Evolutionary conservation across 53 echinoderm and acorn worm genomes (phyloP).

Genomic region (Mesocentrotus franciscanus): DNA sequence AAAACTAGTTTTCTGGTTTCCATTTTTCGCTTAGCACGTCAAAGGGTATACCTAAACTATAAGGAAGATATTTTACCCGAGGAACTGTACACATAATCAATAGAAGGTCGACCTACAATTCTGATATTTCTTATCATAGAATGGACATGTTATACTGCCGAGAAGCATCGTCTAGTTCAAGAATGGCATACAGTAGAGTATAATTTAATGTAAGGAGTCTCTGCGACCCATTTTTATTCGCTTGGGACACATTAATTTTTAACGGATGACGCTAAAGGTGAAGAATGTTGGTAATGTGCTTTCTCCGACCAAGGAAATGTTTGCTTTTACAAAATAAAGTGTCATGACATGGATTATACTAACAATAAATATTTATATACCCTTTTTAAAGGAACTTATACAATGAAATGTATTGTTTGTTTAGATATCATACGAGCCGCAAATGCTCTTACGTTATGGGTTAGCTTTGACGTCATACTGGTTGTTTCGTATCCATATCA

Average conservation of each 20-base stretch:
- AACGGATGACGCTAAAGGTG: neutral
- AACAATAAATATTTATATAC: neutral
- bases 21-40: neutral
- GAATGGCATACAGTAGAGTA: neutral
- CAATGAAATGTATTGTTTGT: neutral
- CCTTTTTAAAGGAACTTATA: neutral
- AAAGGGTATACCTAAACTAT: neutral
- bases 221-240: neutral
- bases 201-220: neutral
- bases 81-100: neutral
- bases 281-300: neutral
- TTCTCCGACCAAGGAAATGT: neutral
- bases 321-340: neutral
- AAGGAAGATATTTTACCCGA: neutral
- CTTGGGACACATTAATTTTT: neutral
- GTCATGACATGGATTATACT: neutral
- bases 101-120: neutral
- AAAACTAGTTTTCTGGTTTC: neutral
- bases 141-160: neutral
- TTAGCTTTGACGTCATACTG: constrained; percentile 2
- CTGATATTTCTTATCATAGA: neutral
- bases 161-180: neutral
- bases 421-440: neutral
- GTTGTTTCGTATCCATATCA: neutral
- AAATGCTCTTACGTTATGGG: neutral